phyloP scores from a whole-genome alignment of 1,140 invertebrate genomes.

The Drosophila tsacasi region DNA sequence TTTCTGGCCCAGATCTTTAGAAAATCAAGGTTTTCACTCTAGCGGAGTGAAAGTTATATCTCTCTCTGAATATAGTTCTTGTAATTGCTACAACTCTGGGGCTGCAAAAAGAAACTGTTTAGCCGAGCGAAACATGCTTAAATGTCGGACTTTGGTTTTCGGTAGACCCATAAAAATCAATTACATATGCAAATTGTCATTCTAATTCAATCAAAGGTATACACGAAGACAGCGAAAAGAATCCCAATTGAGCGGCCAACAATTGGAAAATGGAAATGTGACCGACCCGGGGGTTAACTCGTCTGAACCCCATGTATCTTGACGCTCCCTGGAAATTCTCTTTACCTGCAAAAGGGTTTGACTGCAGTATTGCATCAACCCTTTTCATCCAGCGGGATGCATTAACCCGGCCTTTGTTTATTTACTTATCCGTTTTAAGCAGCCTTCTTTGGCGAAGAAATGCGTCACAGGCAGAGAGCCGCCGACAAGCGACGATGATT shows the following conservation, averaged over 20 bases:
- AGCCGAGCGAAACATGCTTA: constrained; percentile 19
- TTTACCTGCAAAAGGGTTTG: background rate
- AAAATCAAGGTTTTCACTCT: constrained; percentile 17
- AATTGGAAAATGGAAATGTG: constrained; percentile 53
- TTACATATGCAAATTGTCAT: constrained; percentile 65
- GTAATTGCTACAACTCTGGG: constrained; percentile 1
- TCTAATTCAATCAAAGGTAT: constrained; percentile 72
- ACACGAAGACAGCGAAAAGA: constrained; percentile 22
- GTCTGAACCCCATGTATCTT: constrained; percentile 46
- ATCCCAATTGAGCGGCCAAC: constrained; percentile 52
- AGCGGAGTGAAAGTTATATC: constrained; percentile 28
- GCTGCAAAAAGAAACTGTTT: constrained; percentile 4
- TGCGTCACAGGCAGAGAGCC: constrained; percentile 21
- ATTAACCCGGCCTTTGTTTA: constrained; percentile 45
- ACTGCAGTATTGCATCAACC: background rate
- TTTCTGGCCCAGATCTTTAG: constrained; percentile 17
- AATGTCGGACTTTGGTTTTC: constrained; percentile 7
- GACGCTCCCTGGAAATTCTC: background rate
- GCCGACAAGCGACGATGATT: constrained; percentile 27
- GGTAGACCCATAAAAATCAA: constrained; percentile 48
- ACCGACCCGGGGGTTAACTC: constrained; percentile 58
- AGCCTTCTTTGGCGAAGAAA: constrained; percentile 29
- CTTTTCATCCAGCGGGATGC: constrained; percentile 7
- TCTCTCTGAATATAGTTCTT: constrained; percentile 24
- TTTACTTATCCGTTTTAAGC: constrained; percentile 47